Evolutionary conservation across 1,140 invertebrate species (phyloP).

Genomic region (Zaprionus inermis): DNA sequence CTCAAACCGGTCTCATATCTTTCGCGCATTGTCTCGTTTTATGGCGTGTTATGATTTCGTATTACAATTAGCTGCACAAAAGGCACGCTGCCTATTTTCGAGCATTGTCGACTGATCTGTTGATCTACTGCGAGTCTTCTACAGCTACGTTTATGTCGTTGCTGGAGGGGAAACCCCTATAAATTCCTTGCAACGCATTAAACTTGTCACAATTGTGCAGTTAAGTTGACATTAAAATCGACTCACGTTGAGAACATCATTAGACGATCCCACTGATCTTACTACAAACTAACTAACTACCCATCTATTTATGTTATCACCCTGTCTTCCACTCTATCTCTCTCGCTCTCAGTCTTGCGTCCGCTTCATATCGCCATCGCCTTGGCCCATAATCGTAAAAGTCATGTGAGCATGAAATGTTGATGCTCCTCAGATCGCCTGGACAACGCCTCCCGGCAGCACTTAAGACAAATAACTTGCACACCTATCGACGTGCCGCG

Average conservation of each 20-base stretch:
- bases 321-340: background rate
- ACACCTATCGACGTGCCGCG: constrained; percentile 69
- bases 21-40: constrained; percentile 64
- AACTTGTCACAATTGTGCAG: constrained; percentile 74
- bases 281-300: background rate
- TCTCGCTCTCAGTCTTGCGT: background rate
- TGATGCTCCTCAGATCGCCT: constrained; percentile 6
- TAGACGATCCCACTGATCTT: constrained; percentile 21
- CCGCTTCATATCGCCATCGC: constrained; percentile 13
- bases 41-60: constrained; percentile 81
- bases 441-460: constrained; percentile 67
- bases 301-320: constrained; percentile 8
- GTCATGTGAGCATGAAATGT: constrained; percentile 36
- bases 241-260: constrained; percentile 64
- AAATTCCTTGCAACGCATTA: constrained; percentile 63
- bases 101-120: constrained; percentile 20
- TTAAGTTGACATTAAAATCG: constrained; percentile 67
- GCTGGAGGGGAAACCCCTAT: constrained; percentile 21
- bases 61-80: constrained; percentile 80
- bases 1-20: constrained; percentile 49
- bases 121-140: constrained; percentile 1
- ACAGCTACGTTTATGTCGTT: constrained; percentile 45
- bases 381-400: constrained; percentile 37
- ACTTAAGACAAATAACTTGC: constrained; percentile 80
- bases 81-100: constrained; percentile 66